A percentile compares a stretch with the other conserved stretches of the same genome.
These are phyloP conservation scores for Trissoscelio sp. DNA, from an alignment of 2,888 invertebrate genomes.

Conservation along the genomic window DNA sequence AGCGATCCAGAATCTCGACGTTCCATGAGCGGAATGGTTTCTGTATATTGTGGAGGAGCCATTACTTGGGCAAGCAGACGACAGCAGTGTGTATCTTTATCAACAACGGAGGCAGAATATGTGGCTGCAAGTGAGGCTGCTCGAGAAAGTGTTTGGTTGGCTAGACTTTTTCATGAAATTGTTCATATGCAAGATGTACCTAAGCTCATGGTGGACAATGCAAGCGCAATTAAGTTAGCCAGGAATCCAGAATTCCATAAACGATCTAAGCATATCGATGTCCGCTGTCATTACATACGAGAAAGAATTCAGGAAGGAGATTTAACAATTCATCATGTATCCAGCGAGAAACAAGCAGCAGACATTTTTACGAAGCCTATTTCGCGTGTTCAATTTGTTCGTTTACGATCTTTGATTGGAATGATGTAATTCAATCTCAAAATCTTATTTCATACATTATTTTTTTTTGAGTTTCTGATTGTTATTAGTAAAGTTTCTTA, in stretches of 20 bases:
- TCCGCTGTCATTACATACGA: not conserved
- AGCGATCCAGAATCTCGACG: constrained; percentile 50
- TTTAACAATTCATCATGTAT: not conserved
- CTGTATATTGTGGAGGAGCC: constrained; percentile 33
- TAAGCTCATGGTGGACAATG: constrained; percentile 45
- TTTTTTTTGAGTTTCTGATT: too few species aligned
- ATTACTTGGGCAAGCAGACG: constrained; percentile 58
- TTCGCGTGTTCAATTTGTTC: constrained; percentile 6
- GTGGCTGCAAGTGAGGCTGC: constrained; percentile 55
- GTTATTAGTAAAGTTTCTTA: too few species aligned
- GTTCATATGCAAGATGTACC: too few species aligned
- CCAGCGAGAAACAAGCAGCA: not conserved
- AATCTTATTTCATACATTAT: too few species aligned
- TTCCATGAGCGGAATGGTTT: constrained; percentile 59
- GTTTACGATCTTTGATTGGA: not conserved
- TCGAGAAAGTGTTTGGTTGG: constrained; percentile 47
- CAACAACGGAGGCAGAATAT: constrained; percentile 45
- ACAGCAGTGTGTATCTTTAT: constrained; percentile 48
- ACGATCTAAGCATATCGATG: constrained; percentile 53
- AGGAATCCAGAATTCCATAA: constrained; percentile 55
- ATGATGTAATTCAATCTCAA: too few species aligned
- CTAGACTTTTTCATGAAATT: not conserved
- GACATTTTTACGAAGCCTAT: constrained; percentile 3
- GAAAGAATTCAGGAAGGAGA: not conserved
- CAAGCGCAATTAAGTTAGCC: constrained; percentile 52